Base-by-base conservation (phyloP, 2,888 invertebrate genomes). In the Clitarchus hookeri region DNA sequence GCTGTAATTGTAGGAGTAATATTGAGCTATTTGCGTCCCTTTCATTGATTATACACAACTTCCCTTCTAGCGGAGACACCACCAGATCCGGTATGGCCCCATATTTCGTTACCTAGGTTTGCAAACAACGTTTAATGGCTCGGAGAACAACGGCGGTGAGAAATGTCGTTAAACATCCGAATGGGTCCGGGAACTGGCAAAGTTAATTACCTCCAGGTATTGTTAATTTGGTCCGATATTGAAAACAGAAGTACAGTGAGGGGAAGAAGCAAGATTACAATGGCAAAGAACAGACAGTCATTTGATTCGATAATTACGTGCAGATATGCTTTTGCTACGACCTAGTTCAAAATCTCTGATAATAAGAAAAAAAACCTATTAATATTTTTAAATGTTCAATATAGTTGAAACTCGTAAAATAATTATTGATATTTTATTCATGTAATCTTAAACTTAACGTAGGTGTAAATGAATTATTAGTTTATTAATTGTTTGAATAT, bases 151-250 rank as follows among this genome's bases (percentile, higher is more conserved):
- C 65, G 23, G 65, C n/a, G 65, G 65, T 19, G 65, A 65, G 65
- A 65, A 23, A 65, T n/a, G 65, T 65, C 65, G 65, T 65, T 65
- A 65, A 65, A 65, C 65, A 65, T 19, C 65, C 65, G 65, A 65
- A 65, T 65, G 65, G 65, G 3, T 65, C 65, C 65, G 65, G 23
- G 65, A 65, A n/a, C 65, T n/a, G 65, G 65, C n/a, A 3, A n/a
- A 65, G 65, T 19, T 65, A 65, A 65, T 65, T 65, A 65, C 65
- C 23, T 65, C 65, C 65, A 65, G 65, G 12, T 65, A 65, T 65
- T 65, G 65, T 65, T 65, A 65, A 65, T 65, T 65, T 23, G 23
- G n/a, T 23, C 65, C 65, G 23, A 65, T 65, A 65, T 65, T 65
- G 65, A 65, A 65, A 65, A 65, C 65, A 65, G 23, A 23, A 16